Base-by-base conservation (phyloP, 2,888 invertebrate species). In the Orthosia gothica region DNA sequence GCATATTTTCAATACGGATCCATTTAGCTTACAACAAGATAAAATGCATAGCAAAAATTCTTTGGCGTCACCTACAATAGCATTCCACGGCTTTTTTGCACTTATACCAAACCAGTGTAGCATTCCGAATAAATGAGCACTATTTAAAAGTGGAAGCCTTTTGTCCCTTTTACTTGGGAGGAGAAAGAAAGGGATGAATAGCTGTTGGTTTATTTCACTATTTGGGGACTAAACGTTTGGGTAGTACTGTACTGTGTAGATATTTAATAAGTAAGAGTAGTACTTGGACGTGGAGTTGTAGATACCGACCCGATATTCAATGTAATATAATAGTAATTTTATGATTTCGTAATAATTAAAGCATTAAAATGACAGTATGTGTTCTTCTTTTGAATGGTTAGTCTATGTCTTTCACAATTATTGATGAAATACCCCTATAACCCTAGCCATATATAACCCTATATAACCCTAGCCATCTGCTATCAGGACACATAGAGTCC, bases 1-100 rank as follows among this genome's bases (percentile, higher is more conserved):
- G 66, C 79, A 70, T 78, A 66, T 58, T 68, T 73, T 63, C 74
- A 74, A 87, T 81, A 76, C 63, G 72, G 74, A 76, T 79, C 73
- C 74, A 63, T 76, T 82, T 81, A 61, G 64, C 58, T 61, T 61
- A 71, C 80, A 76, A 76, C 50, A 64, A 79, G 74, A 84, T 75
- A 76, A 68, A 78, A 78, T 79, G 74, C 83, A 79, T 79, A 67
- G 73, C 74, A 12, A 74, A 83, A 79, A 88, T 79, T 74, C 70
- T 70, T 82, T 70, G 52, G 69, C 76, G 70, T 74, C 78, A 85
- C 79, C 73, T 79, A 85, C 83, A 86, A 85, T 81, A 70, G 81
- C 85, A 85, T 88, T 83, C 87, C 85, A 13, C 3, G 26, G 59
- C 45, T 83, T 87, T 87, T 87, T 87, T 85, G 85, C 73, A 61